Percentiles rank a stretch among this genome's conserved stretches.
Conservation (phyloP, 1,140 invertebrate species). For the Drosophila neocordata region DNA sequence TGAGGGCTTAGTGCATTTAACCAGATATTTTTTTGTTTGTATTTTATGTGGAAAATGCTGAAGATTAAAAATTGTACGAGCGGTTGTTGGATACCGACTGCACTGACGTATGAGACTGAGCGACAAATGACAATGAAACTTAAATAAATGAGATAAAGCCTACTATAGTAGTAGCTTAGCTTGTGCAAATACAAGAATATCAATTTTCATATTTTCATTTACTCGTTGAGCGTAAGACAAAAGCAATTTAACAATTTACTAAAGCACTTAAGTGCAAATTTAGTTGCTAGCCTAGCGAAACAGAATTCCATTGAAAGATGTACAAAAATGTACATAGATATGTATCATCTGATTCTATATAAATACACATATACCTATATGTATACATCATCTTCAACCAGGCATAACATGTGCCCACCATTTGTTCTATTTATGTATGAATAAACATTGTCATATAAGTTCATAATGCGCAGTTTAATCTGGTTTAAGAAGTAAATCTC, state of each 20-base stretch:
- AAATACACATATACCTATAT: not conserved
- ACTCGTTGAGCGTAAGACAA: conserved; percentile 65
- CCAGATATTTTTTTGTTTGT: not conserved
- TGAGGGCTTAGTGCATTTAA: conserved; percentile 1
- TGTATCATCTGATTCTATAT: not conserved
- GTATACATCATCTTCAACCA: not conserved
- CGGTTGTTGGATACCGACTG: not conserved
- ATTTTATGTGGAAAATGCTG: not conserved
- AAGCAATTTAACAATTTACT: conserved; percentile 81
- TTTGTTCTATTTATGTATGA: conserved; percentile 61
- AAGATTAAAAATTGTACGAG: not conserved
- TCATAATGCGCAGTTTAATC: conserved; percentile 27
- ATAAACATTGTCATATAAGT: conserved; percentile 56
- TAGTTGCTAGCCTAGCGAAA: conserved; percentile 32
- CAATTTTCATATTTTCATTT: conserved; percentile 78
- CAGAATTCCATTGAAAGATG: conserved; percentile 32
- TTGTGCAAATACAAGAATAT: conserved; percentile 75
- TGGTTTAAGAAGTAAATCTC: conserved; percentile 37
- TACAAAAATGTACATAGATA: not conserved
- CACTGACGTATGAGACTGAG: conserved; percentile 14
- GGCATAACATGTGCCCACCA: conserved; percentile 10
- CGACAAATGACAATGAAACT: conserved; percentile 45
- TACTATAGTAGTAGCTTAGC: conserved; percentile 33
- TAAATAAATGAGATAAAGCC: conserved; percentile 63
- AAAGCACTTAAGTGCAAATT: conserved; percentile 76